phyloP scores from a whole-genome alignment of 1,140 invertebrate species.

The Pogonomyrmex barbatus region DNA sequence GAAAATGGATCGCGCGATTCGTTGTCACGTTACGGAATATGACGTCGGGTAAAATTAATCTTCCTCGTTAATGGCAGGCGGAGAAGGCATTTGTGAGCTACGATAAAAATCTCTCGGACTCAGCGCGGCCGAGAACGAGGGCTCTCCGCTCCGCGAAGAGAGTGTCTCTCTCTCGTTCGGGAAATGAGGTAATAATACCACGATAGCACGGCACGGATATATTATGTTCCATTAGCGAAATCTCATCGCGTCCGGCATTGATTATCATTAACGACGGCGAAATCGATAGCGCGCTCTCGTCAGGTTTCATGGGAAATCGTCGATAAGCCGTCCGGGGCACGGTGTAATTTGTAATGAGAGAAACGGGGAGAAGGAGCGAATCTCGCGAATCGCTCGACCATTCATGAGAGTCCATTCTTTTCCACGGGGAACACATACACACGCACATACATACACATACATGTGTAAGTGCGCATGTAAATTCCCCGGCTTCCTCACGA shows the following conservation, averaged over 20 bases:
- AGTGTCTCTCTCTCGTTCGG: conserved; percentile 58
- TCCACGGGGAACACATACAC: conserved; percentile 55
- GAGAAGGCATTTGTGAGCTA: not conserved
- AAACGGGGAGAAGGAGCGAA: not conserved
- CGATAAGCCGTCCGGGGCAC: conserved; percentile 62
- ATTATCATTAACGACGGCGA: conserved; percentile 73
- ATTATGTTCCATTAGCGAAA: conserved; percentile 75
- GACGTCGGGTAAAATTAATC: conserved; percentile 33
- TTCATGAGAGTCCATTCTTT: conserved; percentile 69
- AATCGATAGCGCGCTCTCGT: conserved; percentile 70
- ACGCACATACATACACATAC: conserved; percentile 1
- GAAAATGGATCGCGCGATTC: conserved; percentile 25
- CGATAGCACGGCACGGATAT: conserved; percentile 56
- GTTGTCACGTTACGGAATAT: not conserved
- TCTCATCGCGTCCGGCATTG: conserved; percentile 72
- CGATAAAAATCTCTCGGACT: conserved; percentile 50
- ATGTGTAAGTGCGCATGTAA: conserved; percentile 67
- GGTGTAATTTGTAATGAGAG: conserved; percentile 67
- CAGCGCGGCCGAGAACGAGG: not conserved
- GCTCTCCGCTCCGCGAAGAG: not conserved
- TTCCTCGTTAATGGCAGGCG: conserved; percentile 25
- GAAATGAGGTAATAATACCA: conserved; percentile 68
- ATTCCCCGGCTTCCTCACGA: conserved; percentile 63
- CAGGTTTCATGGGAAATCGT: conserved; percentile 58
- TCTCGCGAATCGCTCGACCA: conserved; percentile 50